Base-by-base conservation (phyloP, 2,797 vertebrate species). In the Sciaenops ocellatus region DNA sequence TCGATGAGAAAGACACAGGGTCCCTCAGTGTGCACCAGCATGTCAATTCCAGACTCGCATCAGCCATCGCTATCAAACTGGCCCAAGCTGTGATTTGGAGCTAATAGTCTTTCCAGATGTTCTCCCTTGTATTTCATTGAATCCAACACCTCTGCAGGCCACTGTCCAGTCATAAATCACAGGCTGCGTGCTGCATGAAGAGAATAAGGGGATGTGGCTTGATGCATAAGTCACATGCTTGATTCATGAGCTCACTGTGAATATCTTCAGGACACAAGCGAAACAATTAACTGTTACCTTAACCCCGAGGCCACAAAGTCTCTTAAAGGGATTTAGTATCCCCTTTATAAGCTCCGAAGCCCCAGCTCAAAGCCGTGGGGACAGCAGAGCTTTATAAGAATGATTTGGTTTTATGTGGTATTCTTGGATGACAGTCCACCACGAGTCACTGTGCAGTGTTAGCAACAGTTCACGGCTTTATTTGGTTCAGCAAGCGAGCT, bases 101-200 rank as follows among this genome's bases (percentile, higher is more conserved):
- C 80, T 89, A 91, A 96, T 93, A 87, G 77, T 8, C 80, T 95
- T 95, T 91, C 93, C 95, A 96, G 95, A 96, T 96, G 95, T 94
- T 94, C 78, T 86, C 63, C 86, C 86, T 88, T 93, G 80, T 87
- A 89, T 89, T 93, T 92, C 87, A 90, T 90, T 92, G 90, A 94
- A 90, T 89, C 91, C 93, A 94, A 93, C 94, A 95, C 94, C 94
- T 95, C 93, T 92, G 89, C 89, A 91, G 90, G 91, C 93, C 89
- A 92, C 91, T 91, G 93, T 94, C 93, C 91, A 85, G 92, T 89
- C 85, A 85, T 95, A 95, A 95, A 95, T 95, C 94, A 94, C 82
- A 17, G 78, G 41, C 82, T 71, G 85, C 79, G 42, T 85, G 86
- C 87, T 78, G 88, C 84, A 85, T 12, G 85, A 85, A 78, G 69